phyloP scores from a whole-genome alignment of 2,113 vertebrate species.

The Romanogobio albipinnatus region DNA sequence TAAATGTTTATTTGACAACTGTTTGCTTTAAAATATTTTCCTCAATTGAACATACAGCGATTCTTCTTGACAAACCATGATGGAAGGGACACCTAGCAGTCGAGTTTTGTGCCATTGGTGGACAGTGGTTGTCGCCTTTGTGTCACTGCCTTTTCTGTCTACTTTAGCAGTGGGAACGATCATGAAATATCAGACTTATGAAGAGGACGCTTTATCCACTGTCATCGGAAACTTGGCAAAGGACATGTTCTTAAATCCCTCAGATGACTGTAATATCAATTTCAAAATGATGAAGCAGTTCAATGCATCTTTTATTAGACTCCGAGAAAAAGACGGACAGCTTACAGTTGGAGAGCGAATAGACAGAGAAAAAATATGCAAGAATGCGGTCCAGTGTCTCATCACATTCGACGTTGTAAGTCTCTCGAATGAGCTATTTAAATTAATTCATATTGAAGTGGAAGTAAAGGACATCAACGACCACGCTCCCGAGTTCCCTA shows the following conservation, averaged over 20 bases:
- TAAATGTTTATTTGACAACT: slow-evolving; percentile 20
- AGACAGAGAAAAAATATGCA: slow-evolving; percentile 90
- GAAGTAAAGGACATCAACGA: slow-evolving; percentile 98
- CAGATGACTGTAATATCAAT: slow-evolving; percentile 78
- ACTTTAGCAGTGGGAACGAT: slow-evolving; percentile 79
- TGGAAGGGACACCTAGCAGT: slow-evolving; percentile 42
- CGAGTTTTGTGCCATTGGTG: slow-evolving; percentile 69
- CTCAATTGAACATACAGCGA: slow-evolving; percentile 34
- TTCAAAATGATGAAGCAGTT: slow-evolving; percentile 97
- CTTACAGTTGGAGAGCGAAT: slow-evolving; percentile 90
- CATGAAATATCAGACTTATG: slow-evolving; percentile 90
- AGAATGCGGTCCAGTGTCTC: slow-evolving; percentile 83
- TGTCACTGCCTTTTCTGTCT: slow-evolving; percentile 60
- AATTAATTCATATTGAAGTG: slow-evolving; percentile 94
- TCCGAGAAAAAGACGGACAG: slow-evolving; percentile 92
- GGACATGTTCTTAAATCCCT: slow-evolving; percentile 81
- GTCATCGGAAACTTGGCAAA: slow-evolving; percentile 93
- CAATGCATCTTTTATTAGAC: slow-evolving; percentile 89
- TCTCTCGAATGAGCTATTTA: slow-evolving; percentile 89
- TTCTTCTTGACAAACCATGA: slow-evolving; percentile 55
- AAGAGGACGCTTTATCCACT: slow-evolving; percentile 89
- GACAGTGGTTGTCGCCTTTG: slow-evolving; percentile 63
- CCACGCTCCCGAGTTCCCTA: slow-evolving; percentile 89
- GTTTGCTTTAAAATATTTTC: slow-evolving; percentile 32
- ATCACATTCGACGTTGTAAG: slow-evolving; percentile 95